Evolutionary conservation across 2,888 invertebrate species (phyloP).

Genomic region (Petrolisthes cinctipes): DNA sequence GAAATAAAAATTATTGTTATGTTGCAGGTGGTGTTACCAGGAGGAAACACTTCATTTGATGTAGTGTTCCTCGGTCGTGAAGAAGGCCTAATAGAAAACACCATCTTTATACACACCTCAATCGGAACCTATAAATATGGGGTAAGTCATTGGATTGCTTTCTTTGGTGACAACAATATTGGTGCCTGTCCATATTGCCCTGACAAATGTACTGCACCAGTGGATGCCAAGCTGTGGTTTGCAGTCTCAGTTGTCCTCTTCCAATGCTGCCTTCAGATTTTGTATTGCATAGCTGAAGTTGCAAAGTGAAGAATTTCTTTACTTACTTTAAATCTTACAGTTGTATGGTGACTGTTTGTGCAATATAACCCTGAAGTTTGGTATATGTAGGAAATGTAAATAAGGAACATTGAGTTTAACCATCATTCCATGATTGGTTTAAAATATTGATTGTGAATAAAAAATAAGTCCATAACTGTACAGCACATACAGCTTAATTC

Average conservation of each 20-base stretch:
- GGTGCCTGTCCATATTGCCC: not conserved
- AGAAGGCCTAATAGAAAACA: slow-evolving; percentile 88
- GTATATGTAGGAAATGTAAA: no score
- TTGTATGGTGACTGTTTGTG: no score
- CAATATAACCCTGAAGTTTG: no score
- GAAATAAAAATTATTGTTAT: slow-evolving; percentile 53
- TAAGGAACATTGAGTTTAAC: no score
- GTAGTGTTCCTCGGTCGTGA: slow-evolving; percentile 94
- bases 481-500: not conserved
- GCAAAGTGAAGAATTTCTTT: no score
- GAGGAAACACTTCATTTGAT: slow-evolving; percentile 93
- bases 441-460: no score
- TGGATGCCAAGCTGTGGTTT: not conserved
- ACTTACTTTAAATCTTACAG: no score
- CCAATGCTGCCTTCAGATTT: not conserved
- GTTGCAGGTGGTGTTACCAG: slow-evolving; percentile 85
- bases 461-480: not conserved
- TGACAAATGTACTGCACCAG: not conserved
- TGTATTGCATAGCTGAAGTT: no score
- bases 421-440: no score
- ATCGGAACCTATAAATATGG: slow-evolving; percentile 80
- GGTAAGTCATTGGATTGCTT: slow-evolving; percentile 50
- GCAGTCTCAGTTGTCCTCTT: not conserved
- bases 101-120: slow-evolving; percentile 93
- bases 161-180: not conserved